Evolutionary conservation across 2,113 vertebrate species (phyloP), one percentile per base, ranked within the genome.

Genomic region (Sebastes fasciatus): DNA sequence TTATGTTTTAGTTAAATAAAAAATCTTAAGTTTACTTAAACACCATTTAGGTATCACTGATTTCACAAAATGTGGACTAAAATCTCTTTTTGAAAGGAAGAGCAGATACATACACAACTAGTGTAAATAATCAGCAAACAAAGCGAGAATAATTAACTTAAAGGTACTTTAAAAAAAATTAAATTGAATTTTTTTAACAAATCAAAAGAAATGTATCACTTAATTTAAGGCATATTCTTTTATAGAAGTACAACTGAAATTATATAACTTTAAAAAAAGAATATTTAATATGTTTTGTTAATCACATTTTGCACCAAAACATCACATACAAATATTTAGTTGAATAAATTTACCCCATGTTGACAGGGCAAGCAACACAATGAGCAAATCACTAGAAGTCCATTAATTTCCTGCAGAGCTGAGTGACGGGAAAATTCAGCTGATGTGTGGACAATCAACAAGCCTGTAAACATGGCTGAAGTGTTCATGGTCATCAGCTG

Each of bases 331-430:
- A 19, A 57, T 67, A 63, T 64, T 69, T 52, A 49, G 17, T 17
- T 23, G 73, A 74, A 80, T 81, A 12, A 61, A 79, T 81, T 82
- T 54, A 69, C 62, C 57, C 49, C 70, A 79, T 26, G 74, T 55
- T 58, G 63, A 73, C 57, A 76, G 45, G 52, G 57, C 49, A 61
- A 45, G 55, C 34, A 64, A 78, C 49, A 80, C 43, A 82, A 66
- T 82, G 71, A 80, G 23, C 60, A 71, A 79, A 79, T 73, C 78
- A 69, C 63, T 60, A 16, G 19, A 82, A 46, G 79, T 87, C 63
- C 0, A 45, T 73, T 79, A 46, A 55, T 55, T 52, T 21, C 63
- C 62, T 2, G 51, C 64, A 61, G 68, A 80, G 79, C 71, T 63
- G 74, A 77, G 23, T 46, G 65, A 43, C 42, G 46, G 46, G 9